Percentiles rank a stretch among this genome's conserved stretches.
Conservation (phyloP, 2,113 vertebrate genomes). For the Mobula hypostoma region DNA sequence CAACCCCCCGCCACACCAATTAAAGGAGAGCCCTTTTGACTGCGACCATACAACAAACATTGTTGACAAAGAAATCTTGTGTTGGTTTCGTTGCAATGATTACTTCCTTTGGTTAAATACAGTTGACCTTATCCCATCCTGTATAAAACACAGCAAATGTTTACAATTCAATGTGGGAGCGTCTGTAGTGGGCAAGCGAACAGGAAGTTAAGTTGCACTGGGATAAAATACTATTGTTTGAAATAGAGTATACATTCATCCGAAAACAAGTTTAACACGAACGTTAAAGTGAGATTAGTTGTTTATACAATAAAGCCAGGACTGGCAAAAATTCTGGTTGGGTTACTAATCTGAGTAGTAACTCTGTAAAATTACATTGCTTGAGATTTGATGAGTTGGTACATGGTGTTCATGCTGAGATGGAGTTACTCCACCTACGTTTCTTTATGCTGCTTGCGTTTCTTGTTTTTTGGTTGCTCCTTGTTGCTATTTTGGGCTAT, state of each 20-base stretch:
- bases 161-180: background rate
- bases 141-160: slow-evolving; percentile 3
- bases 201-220: background rate
- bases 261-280: background rate
- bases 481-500: no score
- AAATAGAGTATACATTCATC: background rate
- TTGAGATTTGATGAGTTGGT: background rate
- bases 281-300: slow-evolving; percentile 31
- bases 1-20: background rate
- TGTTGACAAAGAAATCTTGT: background rate
- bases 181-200: background rate
- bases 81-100: background rate
- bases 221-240: slow-evolving; percentile 26
- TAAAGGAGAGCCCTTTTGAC: background rate
- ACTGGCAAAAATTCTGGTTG: background rate
- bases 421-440: background rate
- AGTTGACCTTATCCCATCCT: background rate
- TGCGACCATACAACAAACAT: no score
- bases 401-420: background rate
- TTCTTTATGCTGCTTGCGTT: no score
- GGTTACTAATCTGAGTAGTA: background rate
- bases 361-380: background rate
- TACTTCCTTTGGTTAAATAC: background rate
- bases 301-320: background rate
- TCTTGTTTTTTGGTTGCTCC: no score